phyloP scores from a whole-genome alignment of 2,797 vertebrate species.

The Sebastes cheni region DNA sequence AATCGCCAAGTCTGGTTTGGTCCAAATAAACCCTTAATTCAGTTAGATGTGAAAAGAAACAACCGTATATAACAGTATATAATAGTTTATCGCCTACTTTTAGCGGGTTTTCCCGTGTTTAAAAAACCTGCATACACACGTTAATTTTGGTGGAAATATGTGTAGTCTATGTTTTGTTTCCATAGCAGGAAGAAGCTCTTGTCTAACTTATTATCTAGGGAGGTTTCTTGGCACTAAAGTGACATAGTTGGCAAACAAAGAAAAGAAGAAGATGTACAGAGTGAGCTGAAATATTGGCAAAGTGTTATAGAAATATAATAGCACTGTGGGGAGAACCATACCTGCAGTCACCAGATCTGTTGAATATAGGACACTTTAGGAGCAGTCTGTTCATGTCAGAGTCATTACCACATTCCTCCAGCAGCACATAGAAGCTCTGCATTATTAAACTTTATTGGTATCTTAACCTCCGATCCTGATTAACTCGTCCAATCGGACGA shows the following conservation, averaged over 20 bases:
- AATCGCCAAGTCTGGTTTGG: not conserved
- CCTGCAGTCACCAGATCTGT: not conserved
- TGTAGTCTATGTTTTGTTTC: not conserved
- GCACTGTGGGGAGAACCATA: not conserved
- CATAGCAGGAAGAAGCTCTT: not conserved
- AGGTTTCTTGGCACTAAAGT: not conserved
- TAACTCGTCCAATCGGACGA: not conserved
- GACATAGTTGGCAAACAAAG: not conserved
- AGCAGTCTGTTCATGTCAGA: not conserved
- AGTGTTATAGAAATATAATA: not conserved
- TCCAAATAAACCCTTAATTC: too few species aligned
- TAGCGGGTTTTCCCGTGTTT: not conserved
- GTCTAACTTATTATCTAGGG: not conserved
- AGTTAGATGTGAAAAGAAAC: too few species aligned
- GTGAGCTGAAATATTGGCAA: not conserved
- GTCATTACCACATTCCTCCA: not conserved
- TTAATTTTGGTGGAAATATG: not conserved
- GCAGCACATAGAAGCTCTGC: not conserved
- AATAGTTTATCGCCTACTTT: too few species aligned
- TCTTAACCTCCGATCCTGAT: not conserved
- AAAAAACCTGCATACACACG: not conserved
- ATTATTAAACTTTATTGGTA: conserved; percentile 5
- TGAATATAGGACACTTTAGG: not conserved
- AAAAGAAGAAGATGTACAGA: not conserved
- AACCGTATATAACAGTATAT: too few species aligned